Evolutionary conservation across 1,140 invertebrate species (phyloP).

Genomic region (Calephelis nemesis): DNA sequence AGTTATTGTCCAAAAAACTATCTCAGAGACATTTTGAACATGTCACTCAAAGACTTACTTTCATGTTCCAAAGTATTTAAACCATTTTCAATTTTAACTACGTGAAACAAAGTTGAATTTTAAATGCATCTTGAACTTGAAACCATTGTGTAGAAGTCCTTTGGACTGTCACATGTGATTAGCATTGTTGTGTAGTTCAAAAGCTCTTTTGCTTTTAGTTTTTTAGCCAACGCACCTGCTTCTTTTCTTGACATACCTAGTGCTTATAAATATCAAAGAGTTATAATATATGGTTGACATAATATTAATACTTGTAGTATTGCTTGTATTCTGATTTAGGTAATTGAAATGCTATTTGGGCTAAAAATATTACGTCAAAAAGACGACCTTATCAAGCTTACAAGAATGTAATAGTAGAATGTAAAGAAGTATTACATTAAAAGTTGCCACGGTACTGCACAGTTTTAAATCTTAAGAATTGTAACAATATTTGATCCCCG

Average conservation of each 20-base stretch:
- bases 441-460: too few species aligned
- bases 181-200: constrained; percentile 12
- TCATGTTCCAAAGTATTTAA: constrained; percentile 23
- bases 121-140: constrained; percentile 6
- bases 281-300: neutral
- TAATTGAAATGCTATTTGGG: too few species aligned
- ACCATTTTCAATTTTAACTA: constrained; percentile 38
- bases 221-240: constrained; percentile 6
- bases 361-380: too few species aligned
- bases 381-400: too few species aligned
- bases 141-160: constrained; percentile 58
- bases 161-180: constrained; percentile 19
- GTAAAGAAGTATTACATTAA: too few species aligned
- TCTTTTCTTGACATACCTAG: neutral
- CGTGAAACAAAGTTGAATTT: constrained; percentile 19
- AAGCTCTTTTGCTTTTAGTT: constrained; percentile 15
- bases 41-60: constrained; percentile 61
- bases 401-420: too few species aligned
- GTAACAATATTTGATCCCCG: too few species aligned
- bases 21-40: constrained; percentile 72
- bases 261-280: neutral
- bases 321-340: too few species aligned
- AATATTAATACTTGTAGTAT: neutral
- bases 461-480: too few species aligned
- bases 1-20: constrained; percentile 68